phyloP scores from a whole-genome alignment of 2,888 invertebrate genomes.

The Nomada flava region DNA sequence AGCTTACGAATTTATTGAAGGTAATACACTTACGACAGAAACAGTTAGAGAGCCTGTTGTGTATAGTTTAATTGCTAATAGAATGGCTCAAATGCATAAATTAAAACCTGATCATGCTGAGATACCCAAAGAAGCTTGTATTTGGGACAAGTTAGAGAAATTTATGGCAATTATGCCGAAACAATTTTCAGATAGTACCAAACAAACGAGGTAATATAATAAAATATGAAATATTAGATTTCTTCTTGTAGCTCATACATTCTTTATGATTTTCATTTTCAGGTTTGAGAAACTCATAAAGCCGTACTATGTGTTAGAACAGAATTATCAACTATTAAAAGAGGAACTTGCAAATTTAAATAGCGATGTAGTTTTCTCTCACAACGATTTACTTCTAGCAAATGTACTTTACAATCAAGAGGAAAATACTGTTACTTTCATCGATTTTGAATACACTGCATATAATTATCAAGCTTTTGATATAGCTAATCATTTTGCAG shows the following conservation, averaged over 20 bases:
- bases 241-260: not conserved
- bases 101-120: slow-evolving; percentile 83
- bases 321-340: slow-evolving; percentile 89
- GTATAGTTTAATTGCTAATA: slow-evolving; percentile 90
- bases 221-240: slow-evolving; percentile 7
- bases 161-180: slow-evolving; percentile 91
- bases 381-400: slow-evolving; percentile 98
- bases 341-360: slow-evolving; percentile 87
- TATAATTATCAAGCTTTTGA: slow-evolving; percentile 98
- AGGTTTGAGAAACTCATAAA: slow-evolving; percentile 89
- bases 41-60: slow-evolving; percentile 88
- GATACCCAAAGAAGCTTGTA: slow-evolving; percentile 86
- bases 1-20: slow-evolving; percentile 94
- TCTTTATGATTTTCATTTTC: slow-evolving; percentile 20
- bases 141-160: slow-evolving; percentile 92
- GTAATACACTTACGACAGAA: slow-evolving; percentile 89
- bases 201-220: slow-evolving; percentile 88
- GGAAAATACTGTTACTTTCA: slow-evolving; percentile 91
- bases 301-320: slow-evolving; percentile 88
- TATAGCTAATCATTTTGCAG: slow-evolving; percentile 99
- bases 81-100: slow-evolving; percentile 94
- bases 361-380: slow-evolving; percentile 96
- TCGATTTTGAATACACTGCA: slow-evolving; percentile 98
- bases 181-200: slow-evolving; percentile 87
- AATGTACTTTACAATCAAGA: slow-evolving; percentile 95